A percentile compares a stretch with the other conserved stretches of the same genome.
These are phyloP conservation scores for Cavia porcellus DNA, from an alignment of 2,113 vertebrate genomes.

Conservation along the genomic window DNA sequence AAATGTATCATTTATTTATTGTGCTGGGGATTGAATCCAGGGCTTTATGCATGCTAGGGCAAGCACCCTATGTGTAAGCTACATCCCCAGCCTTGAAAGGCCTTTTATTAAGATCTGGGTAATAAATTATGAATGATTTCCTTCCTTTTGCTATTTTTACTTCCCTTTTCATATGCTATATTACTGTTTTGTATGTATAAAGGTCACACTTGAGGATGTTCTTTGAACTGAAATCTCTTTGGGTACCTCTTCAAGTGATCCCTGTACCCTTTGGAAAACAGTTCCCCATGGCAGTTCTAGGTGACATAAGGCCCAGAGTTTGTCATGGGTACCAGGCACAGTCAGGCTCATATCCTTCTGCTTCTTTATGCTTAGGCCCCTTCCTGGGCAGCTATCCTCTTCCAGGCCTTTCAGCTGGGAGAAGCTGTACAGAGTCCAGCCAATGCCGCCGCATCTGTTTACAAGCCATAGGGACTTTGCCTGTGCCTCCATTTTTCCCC, in stretches of 20 bases:
- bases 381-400: constrained; percentile 92
- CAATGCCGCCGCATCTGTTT: neutral
- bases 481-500: neutral
- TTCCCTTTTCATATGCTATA: neutral
- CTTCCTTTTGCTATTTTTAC: neutral
- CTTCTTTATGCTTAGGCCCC: constrained; percentile 89
- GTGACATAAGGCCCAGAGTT: constrained; percentile 87
- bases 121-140: neutral
- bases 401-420: constrained; percentile 92
- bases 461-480: neutral
- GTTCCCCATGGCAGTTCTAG: constrained; percentile 81
- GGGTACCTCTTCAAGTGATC: neutral
- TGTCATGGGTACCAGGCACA: constrained; percentile 94
- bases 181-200: neutral
- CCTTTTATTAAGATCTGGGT: neutral
- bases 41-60: neutral
- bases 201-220: neutral
- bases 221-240: neutral
- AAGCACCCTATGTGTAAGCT: neutral
- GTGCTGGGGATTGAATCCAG: neutral
- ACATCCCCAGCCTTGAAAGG: neutral
- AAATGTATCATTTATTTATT: neutral
- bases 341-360: constrained; percentile 92
- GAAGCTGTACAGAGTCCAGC: constrained; percentile 63
- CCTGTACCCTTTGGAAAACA: neutral